Evolutionary conservation across 53 echinoderm and acorn worm genomes (phyloP), one percentile per base, ranked within the genome.

Genomic region (Echinometra lucunter): DNA sequence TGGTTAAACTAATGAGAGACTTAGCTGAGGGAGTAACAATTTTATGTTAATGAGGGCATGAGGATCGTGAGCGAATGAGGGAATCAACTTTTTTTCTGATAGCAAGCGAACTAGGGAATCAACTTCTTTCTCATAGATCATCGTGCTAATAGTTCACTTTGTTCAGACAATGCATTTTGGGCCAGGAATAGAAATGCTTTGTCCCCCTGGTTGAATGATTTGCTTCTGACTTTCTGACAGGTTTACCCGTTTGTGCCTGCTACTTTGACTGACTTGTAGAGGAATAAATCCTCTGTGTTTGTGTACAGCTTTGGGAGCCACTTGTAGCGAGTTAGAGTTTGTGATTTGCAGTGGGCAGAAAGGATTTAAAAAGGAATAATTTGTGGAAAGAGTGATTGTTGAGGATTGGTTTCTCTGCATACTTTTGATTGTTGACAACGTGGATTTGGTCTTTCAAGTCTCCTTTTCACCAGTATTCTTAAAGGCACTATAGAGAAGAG

Each of bases 321-420:
- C 49, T 85, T 85, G 85, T 85, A 47, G 49, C 85, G 49, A 30
- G 53, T 28, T 49, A 15, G 53, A 45, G 49, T 37, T 23, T 78
- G 78, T 78, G 78, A 49, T 85, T 47, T 85, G 45, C 85, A 47
- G 85, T 85, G 85, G 19, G 49, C 85, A 47, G 53, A 85, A 47
- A 49, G 85, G 85, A 85, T 85, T 85, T 85, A 49, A 85, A 85
- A 47, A 49, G 85, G 85, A 85, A 85, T 85, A 49, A 85, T 85
- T 49, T 49, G 45, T 85, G 47, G n/a, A 47, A 83, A 83, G 85
- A 83, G 47, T 32, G 49, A 83, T 83, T 83, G 85, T 83, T 83
- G 27, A 30, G 47, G 85, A 49, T 83, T 49, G 49, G 27, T 83
- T 83, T 83, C 49, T 83, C 35, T 83, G 38, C 19, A 38, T 18